Conservation (phyloP, 2,113 vertebrate species). For the Enhydra lutris region DNA sequence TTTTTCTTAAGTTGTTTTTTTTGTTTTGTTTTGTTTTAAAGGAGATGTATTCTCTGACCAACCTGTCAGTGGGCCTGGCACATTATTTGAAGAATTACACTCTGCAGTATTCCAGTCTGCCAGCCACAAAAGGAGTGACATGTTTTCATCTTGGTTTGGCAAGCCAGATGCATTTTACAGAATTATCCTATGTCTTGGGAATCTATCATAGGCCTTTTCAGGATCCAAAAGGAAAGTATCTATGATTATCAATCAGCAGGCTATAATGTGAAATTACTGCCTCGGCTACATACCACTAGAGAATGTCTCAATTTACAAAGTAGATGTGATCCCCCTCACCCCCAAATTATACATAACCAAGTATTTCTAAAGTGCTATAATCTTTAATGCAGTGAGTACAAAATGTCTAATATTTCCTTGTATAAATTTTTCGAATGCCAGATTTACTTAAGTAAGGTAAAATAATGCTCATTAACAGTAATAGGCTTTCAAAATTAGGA, state of each 20-base stretch:
- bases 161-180: not conserved
- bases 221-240: not conserved
- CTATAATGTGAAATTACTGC: not conserved
- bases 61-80: not conserved
- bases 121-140: not conserved
- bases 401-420: not conserved
- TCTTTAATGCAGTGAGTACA: not conserved
- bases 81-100: not conserved
- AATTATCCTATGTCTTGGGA: not conserved
- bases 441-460: constrained; percentile 13
- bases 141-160: constrained; percentile 12
- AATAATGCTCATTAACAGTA: not conserved
- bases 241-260: not conserved
- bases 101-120: not conserved
- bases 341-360: not conserved
- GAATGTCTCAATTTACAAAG: not conserved
- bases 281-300: not conserved
- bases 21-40: not conserved
- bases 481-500: constrained; percentile 25
- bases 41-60: not conserved
- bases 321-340: not conserved
- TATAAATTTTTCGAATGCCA: not conserved
- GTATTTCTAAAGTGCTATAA: not conserved
- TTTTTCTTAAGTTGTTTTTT: not conserved
- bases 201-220: not conserved